A percentile compares a stretch with the other conserved stretches of the same genome.
phyloP scores from a whole-genome alignment of 2,888 invertebrate species.

The Caenorhabditis imperialis region DNA sequence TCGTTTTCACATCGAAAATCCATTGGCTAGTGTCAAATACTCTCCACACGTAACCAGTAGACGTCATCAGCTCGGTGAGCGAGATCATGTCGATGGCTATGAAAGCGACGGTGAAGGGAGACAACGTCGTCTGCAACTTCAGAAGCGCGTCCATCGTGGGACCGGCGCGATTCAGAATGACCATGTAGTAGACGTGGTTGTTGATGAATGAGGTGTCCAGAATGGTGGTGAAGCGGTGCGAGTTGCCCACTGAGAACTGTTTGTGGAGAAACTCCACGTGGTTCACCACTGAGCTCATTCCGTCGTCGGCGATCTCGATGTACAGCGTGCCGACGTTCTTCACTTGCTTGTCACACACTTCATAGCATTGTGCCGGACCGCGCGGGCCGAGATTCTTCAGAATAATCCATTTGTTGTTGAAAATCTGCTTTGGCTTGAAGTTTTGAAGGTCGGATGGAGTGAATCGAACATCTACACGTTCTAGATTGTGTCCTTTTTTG shows the following conservation, averaged over 20 bases:
- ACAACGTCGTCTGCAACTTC: not conserved
- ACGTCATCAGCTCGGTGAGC: slow-evolving; percentile 13
- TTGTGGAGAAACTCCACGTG: slow-evolving; percentile 27
- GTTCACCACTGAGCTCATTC: not conserved
- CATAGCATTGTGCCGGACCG: slow-evolving; percentile 9
- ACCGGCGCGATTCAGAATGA: slow-evolving; percentile 21
- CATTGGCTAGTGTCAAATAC: slow-evolving; percentile 39
- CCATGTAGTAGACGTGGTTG: slow-evolving; percentile 38
- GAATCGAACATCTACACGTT: slow-evolving; percentile 2
- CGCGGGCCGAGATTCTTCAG: slow-evolving; percentile 23
- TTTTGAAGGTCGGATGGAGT: not conserved
- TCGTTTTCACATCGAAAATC: slow-evolving; percentile 30
- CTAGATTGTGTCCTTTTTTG: slow-evolving; percentile 29
- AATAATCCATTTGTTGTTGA: slow-evolving; percentile 47
- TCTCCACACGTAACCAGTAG: slow-evolving; percentile 25
- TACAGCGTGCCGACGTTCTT: slow-evolving; percentile 33
- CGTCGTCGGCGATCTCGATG: slow-evolving; percentile 22
- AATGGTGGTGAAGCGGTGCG: slow-evolving; percentile 30
- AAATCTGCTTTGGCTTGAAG: slow-evolving; percentile 19
- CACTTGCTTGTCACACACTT: slow-evolving; percentile 27
- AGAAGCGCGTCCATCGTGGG: slow-evolving; percentile 8
- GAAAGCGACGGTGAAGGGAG: slow-evolving; percentile 17
- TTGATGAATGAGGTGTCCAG: slow-evolving; percentile 27
- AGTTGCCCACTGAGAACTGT: slow-evolving; percentile 27
- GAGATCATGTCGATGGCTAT: slow-evolving; percentile 34